Evolutionary conservation across 2,888 invertebrate genomes (phyloP), one percentile per base, ranked within the genome.

Genomic region (Cetonia aurata): DNA sequence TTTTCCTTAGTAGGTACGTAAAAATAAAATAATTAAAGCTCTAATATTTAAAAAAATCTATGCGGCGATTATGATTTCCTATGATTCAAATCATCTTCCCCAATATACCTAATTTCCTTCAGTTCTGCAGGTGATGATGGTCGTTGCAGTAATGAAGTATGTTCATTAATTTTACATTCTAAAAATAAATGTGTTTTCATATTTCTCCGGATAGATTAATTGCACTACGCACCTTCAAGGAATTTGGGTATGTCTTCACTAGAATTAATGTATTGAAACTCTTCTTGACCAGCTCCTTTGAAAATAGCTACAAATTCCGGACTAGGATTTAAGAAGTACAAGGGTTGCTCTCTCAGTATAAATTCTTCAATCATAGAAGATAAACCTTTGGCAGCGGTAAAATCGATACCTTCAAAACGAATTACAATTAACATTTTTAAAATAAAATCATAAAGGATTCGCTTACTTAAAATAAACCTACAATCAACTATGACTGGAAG

Each of bases 301-400:
- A 93, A 89, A 6, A 93, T 91, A 0, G 90, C 85, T 0, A 92
- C 87, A 3, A 93, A 91, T 73, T 88, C 89, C 1, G 89, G 87
- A 8, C 90, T 86, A 0, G 92, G 90, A 72, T 91, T 89, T 71
- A 93, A 86, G 69, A 95, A 87, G 72, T 93, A 91, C 1, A 95
- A 83, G 0, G 90, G 90, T 75, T 93, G 93, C 12, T 92, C 91
- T 33, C 92, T 88, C 3, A 88, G 86, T 0, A 88, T 88, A 60
- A 94, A 88, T 72, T 94, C 93, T 72, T 89, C 89, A 1, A 93
- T 91, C 55, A 95, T 81, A 0, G 93, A 89, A 25, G 93, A 92
- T 74, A 95, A 91, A 53, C 94, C 94, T 85, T 94, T 93, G 0
- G 95, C 94, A 15, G 95, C 94, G 6, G 95, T 95, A 81, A 94